Percentiles rank a stretch among this genome's conserved stretches.
These are phyloP conservation scores for Cirrhinus mrigala DNA, from an alignment of 2,797 vertebrate genomes.

Conservation along the genomic window DNA sequence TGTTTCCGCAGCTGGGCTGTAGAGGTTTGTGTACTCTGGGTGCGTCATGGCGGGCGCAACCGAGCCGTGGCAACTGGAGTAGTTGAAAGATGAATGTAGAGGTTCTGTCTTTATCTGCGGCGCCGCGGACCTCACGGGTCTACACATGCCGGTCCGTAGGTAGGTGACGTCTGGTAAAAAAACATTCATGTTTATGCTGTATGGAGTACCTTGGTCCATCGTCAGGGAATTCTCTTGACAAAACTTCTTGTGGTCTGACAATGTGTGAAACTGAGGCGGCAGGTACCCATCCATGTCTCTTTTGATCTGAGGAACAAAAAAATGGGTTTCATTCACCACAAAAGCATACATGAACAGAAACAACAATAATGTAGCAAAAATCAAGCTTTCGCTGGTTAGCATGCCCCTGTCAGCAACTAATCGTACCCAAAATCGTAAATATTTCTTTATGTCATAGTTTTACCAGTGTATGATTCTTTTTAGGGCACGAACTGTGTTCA, in stretches of 20 bases:
- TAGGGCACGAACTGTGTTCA: background rate
- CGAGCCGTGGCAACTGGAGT: conserved; percentile 82
- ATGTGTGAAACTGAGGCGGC: conserved; percentile 79
- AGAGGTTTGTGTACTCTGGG: conserved; percentile 89
- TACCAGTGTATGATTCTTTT: background rate
- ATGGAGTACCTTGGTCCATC: conserved; percentile 88
- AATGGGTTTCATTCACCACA: background rate
- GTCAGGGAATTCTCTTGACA: conserved; percentile 85
- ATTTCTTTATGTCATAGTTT: background rate
- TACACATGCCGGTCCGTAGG: conserved; percentile 90
- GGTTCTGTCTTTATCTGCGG: conserved; percentile 91
- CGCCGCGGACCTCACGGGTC: conserved; percentile 83
- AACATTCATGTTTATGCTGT: conserved; percentile 97
- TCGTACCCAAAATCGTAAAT: background rate
- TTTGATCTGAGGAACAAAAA: conserved; percentile 80
- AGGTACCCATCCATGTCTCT: conserved; percentile 94
- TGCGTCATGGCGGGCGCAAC: conserved; percentile 74
- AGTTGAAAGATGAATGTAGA: conserved; percentile 80
- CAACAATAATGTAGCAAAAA: background rate
- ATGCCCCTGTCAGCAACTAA: background rate
- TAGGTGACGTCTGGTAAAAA: conserved; percentile 91
- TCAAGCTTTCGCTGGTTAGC: background rate
- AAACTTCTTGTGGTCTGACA: conserved; percentile 86
- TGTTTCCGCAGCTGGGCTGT: conserved; percentile 79
- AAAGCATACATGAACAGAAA: background rate